These are phyloP conservation scores for Gambusia yucatana DNA, from an alignment of 2,797 vertebrate genomes.

Conservation along the genomic window DNA sequence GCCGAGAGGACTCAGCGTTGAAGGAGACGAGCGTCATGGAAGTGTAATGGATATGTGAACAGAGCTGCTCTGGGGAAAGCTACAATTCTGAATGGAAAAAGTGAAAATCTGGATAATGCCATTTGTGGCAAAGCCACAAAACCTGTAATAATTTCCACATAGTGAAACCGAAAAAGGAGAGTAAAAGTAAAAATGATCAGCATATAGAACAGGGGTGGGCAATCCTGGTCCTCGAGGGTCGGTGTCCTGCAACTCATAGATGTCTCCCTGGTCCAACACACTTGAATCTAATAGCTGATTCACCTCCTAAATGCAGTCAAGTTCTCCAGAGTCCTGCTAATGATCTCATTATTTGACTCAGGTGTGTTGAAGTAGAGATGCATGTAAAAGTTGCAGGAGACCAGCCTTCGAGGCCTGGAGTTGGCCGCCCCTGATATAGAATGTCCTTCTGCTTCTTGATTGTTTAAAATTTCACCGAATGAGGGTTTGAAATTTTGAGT, in stretches of 20 bases:
- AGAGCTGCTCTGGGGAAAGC: constrained; percentile 43
- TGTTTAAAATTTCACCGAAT: not conserved
- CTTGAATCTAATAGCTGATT: too few relatives aligned
- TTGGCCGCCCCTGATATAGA: not conserved
- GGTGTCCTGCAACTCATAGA: too few relatives aligned
- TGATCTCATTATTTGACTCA: too few relatives aligned
- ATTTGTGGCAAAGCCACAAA: not conserved
- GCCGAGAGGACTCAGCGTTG: constrained; percentile 51
- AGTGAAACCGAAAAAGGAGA: not conserved
- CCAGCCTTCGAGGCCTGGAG: too few relatives aligned
- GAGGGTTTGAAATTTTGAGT: not conserved
- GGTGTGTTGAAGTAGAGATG: too few relatives aligned
- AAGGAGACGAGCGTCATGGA: constrained; percentile 63
- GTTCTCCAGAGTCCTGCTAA: too few relatives aligned
- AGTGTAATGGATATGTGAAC: constrained; percentile 62
- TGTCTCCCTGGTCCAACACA: too few relatives aligned
- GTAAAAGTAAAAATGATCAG: not conserved
- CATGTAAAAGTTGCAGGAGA: too few relatives aligned
- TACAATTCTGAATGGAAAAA: constrained; percentile 21
- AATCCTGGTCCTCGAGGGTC: too few relatives aligned
- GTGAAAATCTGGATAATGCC: not conserved
- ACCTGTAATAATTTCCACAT: not conserved
- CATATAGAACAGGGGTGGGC: not conserved
- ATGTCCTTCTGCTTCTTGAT: not conserved
- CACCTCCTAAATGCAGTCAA: too few relatives aligned